Percentiles rank a stretch among this genome's conserved stretches.
phyloP scores from a whole-genome alignment of 2,113 vertebrate species.

The Cebidichthys violaceus region DNA sequence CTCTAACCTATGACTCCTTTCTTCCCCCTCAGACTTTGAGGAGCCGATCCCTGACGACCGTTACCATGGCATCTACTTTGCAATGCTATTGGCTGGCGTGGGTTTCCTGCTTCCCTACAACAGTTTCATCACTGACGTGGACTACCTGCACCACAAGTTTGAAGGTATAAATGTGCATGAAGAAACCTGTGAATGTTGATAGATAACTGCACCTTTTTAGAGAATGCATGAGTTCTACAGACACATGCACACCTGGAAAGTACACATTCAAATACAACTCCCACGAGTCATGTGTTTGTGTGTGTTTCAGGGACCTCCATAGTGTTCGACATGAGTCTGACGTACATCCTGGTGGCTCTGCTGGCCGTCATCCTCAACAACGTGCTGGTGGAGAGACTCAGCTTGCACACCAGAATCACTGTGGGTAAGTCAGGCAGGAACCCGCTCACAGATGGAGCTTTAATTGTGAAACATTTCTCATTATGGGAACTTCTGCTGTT shows the following conservation, averaged over 20 bases:
- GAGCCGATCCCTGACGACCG: constrained; percentile 91
- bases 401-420: constrained; percentile 93
- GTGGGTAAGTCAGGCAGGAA: constrained; percentile 84
- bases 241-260: background rate
- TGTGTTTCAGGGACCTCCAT: constrained; percentile 91
- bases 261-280: background rate
- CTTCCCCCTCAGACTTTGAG: constrained; percentile 80
- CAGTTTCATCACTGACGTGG: constrained; percentile 98
- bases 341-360: constrained; percentile 95
- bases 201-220: background rate
- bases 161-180: constrained; percentile 83
- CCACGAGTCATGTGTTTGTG: background rate
- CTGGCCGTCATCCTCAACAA: constrained; percentile 96
- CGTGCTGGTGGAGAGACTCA: constrained; percentile 92
- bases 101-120: constrained; percentile 99
- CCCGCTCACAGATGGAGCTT: background rate
- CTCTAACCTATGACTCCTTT: constrained; percentile 33
- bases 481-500: background rate
- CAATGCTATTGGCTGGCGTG: constrained; percentile 96
- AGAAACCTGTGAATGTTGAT: background rate
- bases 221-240: background rate
- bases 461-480: background rate
- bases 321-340: constrained; percentile 98
- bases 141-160: constrained; percentile 97
- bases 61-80: constrained; percentile 98